Base-by-base conservation (phyloP, 2,113 vertebrate species). In the Ramphastos sulfuratus region DNA sequence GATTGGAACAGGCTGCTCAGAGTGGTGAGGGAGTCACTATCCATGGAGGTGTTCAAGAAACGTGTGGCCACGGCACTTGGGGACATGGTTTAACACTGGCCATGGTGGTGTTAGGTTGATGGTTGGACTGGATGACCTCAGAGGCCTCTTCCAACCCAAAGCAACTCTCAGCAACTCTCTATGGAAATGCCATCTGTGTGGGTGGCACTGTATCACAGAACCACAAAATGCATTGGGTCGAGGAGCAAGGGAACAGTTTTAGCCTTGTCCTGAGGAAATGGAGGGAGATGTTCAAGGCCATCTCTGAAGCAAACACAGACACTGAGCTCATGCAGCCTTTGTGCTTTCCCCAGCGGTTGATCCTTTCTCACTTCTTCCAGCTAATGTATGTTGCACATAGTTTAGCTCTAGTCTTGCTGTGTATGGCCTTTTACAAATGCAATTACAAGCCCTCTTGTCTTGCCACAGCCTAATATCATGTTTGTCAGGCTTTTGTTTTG, bases 371-470 rank as follows among this genome's bases (percentile, higher is more conserved):
- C 58, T 85, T 81, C 61, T 91, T 70, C 25, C 79, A 55, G 58
- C 27, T 78, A 90, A 94, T 61, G 19, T 4, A 48, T 18, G 61
- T 81, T 52, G 28, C 23, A 9, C 81, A 63, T 21, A 76, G 39
- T 89, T 83, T 31, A 80, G 71, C 81, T 96, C 75, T 78, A 39
- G 77, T 96, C 92, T 46, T 91, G 67, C 90, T 89, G 52, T 89
- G 52, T 6, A 18, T 1, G 35, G 85, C 75, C 75, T 93, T 94
- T 88, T 67, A 39, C 59, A 78, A 78, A 84, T 93, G 89, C 52
- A 92, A 92, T 94, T 95, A 96, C 37, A 27, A 87, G 52, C 61
- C 46, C 72, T 97, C 90, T 95, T 90, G 89, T 96, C 92, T 94
- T 10, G 65, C 85, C 90, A 78, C 81, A 64, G 70, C 63, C 71